Conservation (phyloP, 2,113 vertebrate species). For the Oncorhynchus gorbuscha region DNA sequence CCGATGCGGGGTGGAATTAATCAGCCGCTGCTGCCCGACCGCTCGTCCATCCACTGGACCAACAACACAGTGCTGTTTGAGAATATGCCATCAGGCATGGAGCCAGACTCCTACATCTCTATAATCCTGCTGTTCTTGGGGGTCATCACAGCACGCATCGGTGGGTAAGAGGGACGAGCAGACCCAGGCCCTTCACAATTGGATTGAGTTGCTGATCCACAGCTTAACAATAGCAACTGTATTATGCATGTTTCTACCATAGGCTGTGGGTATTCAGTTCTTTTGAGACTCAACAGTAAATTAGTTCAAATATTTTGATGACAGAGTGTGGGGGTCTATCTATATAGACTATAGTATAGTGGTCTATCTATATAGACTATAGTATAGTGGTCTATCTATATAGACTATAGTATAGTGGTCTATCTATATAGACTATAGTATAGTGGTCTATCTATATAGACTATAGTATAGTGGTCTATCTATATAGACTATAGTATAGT, state of each 20-base stretch:
- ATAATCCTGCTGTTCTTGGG: constrained; percentile 79
- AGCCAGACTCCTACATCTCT: constrained; percentile 76
- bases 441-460: no score
- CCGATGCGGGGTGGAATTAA: constrained; percentile 70
- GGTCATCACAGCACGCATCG: constrained; percentile 77
- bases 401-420: no score
- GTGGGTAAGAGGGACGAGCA: constrained; percentile 56
- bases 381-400: no score
- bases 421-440: no score
- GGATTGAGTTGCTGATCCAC: not conserved
- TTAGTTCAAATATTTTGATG: no score
- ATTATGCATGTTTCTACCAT: not conserved
- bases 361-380: no score
- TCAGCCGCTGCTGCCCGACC: constrained; percentile 76
- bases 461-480: no score
- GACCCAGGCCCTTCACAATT: not conserved
- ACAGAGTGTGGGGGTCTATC: no score
- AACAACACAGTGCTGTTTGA: constrained; percentile 80
- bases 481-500: no score
- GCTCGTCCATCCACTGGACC: constrained; percentile 81
- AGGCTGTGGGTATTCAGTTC: not conserved
- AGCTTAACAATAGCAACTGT: not conserved
- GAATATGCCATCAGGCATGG: constrained; percentile 63
- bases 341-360: no score
- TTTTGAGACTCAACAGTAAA: no score